Evolutionary conservation across 1,140 invertebrate genomes (phyloP), one percentile per base, ranked within the genome.

Genomic region (Pseudachorutes palmiensis): DNA sequence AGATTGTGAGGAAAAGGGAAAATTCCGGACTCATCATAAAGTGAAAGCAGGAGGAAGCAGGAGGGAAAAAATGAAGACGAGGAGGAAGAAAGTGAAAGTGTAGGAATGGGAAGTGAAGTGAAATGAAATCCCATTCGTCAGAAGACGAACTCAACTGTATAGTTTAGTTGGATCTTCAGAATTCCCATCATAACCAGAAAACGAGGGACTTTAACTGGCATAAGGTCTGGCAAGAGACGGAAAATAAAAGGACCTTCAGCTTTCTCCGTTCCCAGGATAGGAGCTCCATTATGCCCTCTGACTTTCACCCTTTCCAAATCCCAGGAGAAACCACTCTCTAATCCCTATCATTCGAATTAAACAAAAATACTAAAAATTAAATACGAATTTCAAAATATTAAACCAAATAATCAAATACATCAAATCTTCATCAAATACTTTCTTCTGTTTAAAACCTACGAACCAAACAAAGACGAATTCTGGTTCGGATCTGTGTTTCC

Each of bases 111-210:
- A 61, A 66, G 58, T 66, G 32, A 66, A 66, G 65, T 45, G 49
- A 65, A 65, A 65, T 65, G 55, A 66, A 60, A 58, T 66, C 58
- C 65, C 58, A 30, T 66, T 66, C 65, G 55, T 66, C 65, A 60
- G 12, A 41, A 29, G 26, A 64, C 41, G 28, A 36, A 49, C 51
- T 55, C 51, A 64, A 32, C 32, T 30, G 51, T 41, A n/a, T n/a
- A n/a, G n/a, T n/a, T 64, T 29, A 48, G 49, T 41, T 19, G 19
- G 36, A 5, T 41, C 36, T 41, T 41, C 36, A 41, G 19, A 5
- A 41, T 41, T 41, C 5, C 36, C 36, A 19, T 41, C 36, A 41
- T 41, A 41, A 19, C 19, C 5, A 9, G 36, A 19, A 41, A 41
- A 19, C 19, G n/a, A n/a, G n/a, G n/a, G n/a, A n/a, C n/a, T n/a